phyloP scores from a whole-genome alignment of 2,113 vertebrate genomes.

The Plestiodon gilberti region DNA sequence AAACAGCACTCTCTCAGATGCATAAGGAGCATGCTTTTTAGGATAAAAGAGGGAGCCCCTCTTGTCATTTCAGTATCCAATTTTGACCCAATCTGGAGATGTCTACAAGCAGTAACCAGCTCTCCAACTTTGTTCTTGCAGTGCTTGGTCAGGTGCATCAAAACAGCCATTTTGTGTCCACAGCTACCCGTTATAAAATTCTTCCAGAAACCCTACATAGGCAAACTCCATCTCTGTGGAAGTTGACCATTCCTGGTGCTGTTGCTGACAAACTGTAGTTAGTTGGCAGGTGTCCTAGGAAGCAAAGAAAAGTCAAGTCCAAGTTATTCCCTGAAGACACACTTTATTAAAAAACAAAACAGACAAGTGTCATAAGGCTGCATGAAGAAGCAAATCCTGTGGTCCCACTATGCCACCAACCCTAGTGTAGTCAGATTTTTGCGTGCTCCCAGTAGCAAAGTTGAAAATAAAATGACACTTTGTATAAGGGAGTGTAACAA shows the following conservation, averaged over 20 bases:
- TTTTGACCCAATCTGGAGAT: not conserved
- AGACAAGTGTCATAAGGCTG: not conserved
- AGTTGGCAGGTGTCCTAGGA: constrained; percentile 17
- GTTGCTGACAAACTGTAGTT: constrained; percentile 31
- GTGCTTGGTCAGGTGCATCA: not conserved
- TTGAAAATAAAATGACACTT: too few species aligned
- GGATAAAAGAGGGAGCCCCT: not conserved
- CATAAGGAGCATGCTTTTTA: not conserved
- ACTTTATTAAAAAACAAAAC: not conserved
- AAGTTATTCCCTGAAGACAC: not conserved
- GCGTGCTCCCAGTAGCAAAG: too few species aligned
- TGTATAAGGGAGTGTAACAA: too few species aligned
- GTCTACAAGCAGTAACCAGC: not conserved
- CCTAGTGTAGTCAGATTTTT: too few species aligned
- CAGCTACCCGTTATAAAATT: constrained; percentile 65
- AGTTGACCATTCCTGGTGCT: constrained; percentile 13
- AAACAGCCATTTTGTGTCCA: not conserved
- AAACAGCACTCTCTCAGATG: not conserved
- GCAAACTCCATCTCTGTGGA: constrained; percentile 52
- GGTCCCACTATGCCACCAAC: too few species aligned
- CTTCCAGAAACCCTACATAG: constrained; percentile 69
- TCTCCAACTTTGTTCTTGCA: not conserved
- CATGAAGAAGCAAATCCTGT: too few species aligned
- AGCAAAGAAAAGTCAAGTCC: not conserved
- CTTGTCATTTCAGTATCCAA: not conserved